Evolutionary conservation across 2,113 vertebrate species (phyloP).

Genomic region (Dipodomys ordii): DNA sequence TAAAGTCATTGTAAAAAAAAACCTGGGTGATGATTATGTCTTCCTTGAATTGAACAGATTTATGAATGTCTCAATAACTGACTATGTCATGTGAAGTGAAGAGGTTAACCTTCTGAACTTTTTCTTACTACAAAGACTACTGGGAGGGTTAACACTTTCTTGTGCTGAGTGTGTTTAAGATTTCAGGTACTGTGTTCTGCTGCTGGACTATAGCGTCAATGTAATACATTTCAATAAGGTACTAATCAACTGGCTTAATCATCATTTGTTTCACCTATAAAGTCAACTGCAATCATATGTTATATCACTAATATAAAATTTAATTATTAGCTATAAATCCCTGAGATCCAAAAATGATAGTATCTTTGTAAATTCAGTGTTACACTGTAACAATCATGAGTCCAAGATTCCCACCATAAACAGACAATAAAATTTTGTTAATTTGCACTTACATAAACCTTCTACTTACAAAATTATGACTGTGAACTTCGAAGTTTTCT

Average conservation of each 20-base stretch:
- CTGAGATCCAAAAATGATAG: slow-evolving; percentile 39
- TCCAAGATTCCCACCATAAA: slow-evolving; percentile 55
- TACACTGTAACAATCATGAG: slow-evolving; percentile 7
- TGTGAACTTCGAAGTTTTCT: slow-evolving; percentile 35
- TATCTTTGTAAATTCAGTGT: slow-evolving; percentile 52
- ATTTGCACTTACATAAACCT: slow-evolving; percentile 4
- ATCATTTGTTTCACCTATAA: slow-evolving; percentile 51
- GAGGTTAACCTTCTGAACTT: slow-evolving; percentile 28
- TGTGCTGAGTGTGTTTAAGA: neutral
- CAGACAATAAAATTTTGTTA: slow-evolving; percentile 41
- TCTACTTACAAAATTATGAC: slow-evolving; percentile 55
- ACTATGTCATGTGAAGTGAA: slow-evolving; percentile 10
- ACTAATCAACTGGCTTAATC: slow-evolving; percentile 50
- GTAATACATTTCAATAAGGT: slow-evolving; percentile 31
- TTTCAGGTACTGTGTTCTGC: neutral
- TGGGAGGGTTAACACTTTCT: slow-evolving; percentile 43
- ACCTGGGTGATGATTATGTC: slow-evolving; percentile 35
- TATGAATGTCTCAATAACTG: slow-evolving; percentile 21
- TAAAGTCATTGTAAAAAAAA: slow-evolving; percentile 39
- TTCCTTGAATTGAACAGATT: slow-evolving; percentile 26
- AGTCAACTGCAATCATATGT: slow-evolving; percentile 37
- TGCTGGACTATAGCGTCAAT: neutral
- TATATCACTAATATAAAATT: slow-evolving; percentile 65
- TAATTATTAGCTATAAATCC: slow-evolving; percentile 76
- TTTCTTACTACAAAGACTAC: slow-evolving; percentile 35